Evolutionary conservation across 2,888 invertebrate species (phyloP), one percentile per base, ranked within the genome.

Genomic region (Spodoptera littoralis): DNA sequence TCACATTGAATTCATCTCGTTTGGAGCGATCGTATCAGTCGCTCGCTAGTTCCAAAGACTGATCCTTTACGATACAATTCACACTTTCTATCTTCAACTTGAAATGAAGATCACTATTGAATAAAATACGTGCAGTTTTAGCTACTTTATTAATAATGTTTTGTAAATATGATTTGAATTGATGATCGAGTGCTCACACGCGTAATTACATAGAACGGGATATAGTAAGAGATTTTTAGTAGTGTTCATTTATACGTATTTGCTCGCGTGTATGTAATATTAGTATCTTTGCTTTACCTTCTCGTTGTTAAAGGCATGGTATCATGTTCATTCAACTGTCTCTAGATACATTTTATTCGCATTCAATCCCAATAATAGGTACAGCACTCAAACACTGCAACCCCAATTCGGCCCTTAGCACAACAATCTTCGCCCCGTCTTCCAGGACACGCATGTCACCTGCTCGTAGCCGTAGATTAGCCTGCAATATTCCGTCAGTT

Each of bases 1-100:
- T 4, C 3, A 58, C 24, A 18, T 47, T 44, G 49, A 66, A 63
- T 66, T 68, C 77, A 77, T 70, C 74, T 46, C 66, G 11, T 48
- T 47, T 59, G 61, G 62, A 62, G 66, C 63, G 80, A 77, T 79
- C 56, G 62, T 73, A 79, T 79, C 77, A 58, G 49, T 49, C 64
- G 50, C 54, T 59, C 55, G 46, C 51, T 65, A 66, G 63, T 57
- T 55, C 47, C 30, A 54, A 54, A 61, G 47, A 63, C 57, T 67
- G 77, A 76, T 79, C 67, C 53, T 70, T 59, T 44, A 24, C 62
- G 64, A 70, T 76, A 76, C 70, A 65, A 49, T 66, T 66, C 61
- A 73, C 74, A 62, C 69, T 61, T 18, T 49, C 56, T 60, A 49
- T 52, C 46, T 44, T 48, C 48, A 58, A 51, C 43, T 56, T 48